Base-by-base conservation (phyloP, 53 echinoderm and acorn worm species). In the Henricia sp. region DNA sequence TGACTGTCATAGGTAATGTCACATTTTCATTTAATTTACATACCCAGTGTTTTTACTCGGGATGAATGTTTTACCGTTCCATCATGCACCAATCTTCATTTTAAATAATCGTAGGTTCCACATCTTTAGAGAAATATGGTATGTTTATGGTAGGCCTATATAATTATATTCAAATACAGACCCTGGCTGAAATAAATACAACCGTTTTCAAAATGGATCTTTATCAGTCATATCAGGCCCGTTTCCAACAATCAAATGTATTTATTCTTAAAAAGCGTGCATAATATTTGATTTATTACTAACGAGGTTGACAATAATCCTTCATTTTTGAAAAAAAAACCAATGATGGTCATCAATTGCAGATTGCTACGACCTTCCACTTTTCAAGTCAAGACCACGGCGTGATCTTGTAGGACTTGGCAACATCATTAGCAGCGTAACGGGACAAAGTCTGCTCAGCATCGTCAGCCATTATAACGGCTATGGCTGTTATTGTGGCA, bases 401-500 rank as follows among this genome's bases (percentile, higher is more conserved):
- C 70, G 70, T 0, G 46, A 70, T 30, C 70, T 70, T 43, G 46
- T 44, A 10, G 70, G 38, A 0, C 48, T 70, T 1, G 70, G 70
- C n/a, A 25, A 44, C 10, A 44, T 70, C 43, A 46, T 70, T 46
- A 28, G 70, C 40, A 70, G 44, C 46, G 70, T 70, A 28, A 42
- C 44, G 0, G 70, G 70, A 11, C 43, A 70, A 29, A 34, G 70
- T 19, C 70, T 70, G 11, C 27, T 44, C 26, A 17, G 27, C 8
- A 46, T 70, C 46, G 23, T 37, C 34, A 44, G 28, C 11, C 21
- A 43, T 21, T 68, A 68, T 41, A 68, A 68, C 68, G 68, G 68
- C 68, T 68, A 68, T 24, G 68, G 68, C 68, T 68, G 68, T 21
- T 68, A 39, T 41, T 68, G 68, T 12, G 68, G 68, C 0, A 40